Evolutionary conservation across 2,113 vertebrate species (phyloP).

Genomic region (Elgaria multicarinata): DNA sequence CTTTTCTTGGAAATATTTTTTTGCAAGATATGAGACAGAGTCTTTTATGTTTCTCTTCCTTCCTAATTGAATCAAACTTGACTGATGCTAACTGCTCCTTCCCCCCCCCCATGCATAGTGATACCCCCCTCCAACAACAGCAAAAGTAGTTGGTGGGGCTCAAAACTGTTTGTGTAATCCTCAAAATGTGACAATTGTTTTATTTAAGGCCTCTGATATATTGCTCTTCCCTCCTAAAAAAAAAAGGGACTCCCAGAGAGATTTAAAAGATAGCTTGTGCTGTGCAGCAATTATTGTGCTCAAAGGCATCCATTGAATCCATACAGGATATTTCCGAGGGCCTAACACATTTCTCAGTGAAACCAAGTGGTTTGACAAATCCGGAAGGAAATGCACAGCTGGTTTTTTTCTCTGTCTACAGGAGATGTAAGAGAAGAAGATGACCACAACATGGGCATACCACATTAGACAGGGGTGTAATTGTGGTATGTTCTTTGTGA

Average conservation of each 20-base stretch:
- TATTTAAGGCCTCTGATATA: not conserved
- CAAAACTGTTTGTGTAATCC: not conserved
- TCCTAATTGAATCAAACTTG: not conserved
- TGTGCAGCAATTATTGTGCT: not conserved
- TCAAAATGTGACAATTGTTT: not conserved
- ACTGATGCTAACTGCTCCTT: not conserved
- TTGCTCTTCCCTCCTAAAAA: not conserved
- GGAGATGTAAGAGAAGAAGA: not conserved
- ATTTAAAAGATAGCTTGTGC: not conserved
- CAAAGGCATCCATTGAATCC: not conserved
- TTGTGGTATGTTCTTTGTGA: not conserved
- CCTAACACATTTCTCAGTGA: not conserved
- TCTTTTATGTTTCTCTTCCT: not conserved
- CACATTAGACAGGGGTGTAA: not conserved
- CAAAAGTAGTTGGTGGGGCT: not conserved
- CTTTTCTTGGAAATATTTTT: not conserved
- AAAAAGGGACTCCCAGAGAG: not conserved
- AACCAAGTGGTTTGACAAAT: not conserved
- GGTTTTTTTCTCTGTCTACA: not conserved
- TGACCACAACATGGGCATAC: not conserved
- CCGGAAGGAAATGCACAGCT: not conserved
- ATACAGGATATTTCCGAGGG: not conserved
- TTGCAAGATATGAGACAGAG: accelerated
- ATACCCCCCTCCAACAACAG: not conserved
- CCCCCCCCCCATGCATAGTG: not conserved